These are phyloP conservation scores for Ammospiza caudacuta DNA, from an alignment of 2,113 vertebrate species.

Conservation along the genomic window DNA sequence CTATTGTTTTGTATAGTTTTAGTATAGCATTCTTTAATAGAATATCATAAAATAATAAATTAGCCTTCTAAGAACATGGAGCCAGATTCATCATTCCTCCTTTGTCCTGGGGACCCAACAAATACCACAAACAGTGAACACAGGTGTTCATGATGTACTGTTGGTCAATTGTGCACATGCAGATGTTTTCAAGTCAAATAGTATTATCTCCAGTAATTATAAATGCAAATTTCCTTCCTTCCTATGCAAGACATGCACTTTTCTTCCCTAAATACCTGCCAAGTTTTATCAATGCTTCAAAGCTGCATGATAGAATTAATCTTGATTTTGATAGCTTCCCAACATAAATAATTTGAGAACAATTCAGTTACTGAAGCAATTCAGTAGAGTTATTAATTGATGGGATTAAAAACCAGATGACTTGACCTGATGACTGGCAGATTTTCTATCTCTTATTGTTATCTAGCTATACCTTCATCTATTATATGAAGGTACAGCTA, in stretches of 20 bases:
- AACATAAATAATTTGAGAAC: neutral
- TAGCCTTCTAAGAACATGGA: too few species aligned
- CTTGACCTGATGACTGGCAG: neutral
- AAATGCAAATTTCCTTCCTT: neutral
- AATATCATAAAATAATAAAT: too few species aligned
- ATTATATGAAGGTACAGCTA: neutral
- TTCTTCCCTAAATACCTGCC: neutral
- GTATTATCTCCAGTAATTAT: neutral
- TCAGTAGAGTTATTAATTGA: neutral
- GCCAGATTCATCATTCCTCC: too few species aligned
- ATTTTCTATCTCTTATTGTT: neutral
- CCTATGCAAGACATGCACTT: neutral
- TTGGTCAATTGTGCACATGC: neutral
- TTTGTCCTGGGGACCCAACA: too few species aligned
- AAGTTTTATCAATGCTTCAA: neutral
- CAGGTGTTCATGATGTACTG: rapidly evolving
- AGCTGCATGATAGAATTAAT: neutral
- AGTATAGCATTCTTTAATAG: too few species aligned
- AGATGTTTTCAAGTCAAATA: neutral
- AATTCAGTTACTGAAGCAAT: neutral
- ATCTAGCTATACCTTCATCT: neutral
- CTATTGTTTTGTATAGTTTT: too few species aligned
- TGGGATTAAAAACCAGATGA: neutral
- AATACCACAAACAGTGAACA: neutral
- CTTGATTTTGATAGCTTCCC: neutral